Evolutionary conservation across 2,113 vertebrate species (phyloP).

Genomic region (Vulpes lagopus): DNA sequence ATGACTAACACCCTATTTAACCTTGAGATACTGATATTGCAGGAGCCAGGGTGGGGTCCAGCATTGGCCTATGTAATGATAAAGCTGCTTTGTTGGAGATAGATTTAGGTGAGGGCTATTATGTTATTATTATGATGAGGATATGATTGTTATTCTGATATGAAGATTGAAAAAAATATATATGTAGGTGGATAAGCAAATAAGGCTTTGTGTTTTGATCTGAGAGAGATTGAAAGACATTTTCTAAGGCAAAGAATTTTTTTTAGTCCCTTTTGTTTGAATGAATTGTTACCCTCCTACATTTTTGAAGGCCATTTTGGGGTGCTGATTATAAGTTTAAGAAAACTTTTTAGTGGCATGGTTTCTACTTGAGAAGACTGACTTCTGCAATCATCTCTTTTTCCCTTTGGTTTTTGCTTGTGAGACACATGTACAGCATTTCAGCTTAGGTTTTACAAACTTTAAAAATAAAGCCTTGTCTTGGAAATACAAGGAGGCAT

Average conservation of each 20-base stretch:
- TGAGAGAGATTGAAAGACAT: conserved; percentile 52
- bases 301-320: conserved; percentile 60
- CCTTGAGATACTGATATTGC: conserved; percentile 48
- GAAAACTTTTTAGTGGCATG: background rate
- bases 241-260: conserved; percentile 64
- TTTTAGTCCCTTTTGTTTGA: conserved; percentile 66
- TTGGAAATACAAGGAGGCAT: background rate
- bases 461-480: background rate
- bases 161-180: conserved; percentile 50
- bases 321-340: conserved; percentile 39
- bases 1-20: conserved; percentile 51
- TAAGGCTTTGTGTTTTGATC: conserved; percentile 61
- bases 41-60: conserved; percentile 12
- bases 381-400: conserved; percentile 17
- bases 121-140: background rate
- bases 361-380: conserved; percentile 37
- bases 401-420: background rate
- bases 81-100: conserved; percentile 6
- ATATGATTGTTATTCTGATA: background rate
- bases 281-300: conserved; percentile 54
- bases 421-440: background rate
- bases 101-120: conserved; percentile 35
- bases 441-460: background rate
- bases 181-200: conserved; percentile 63
- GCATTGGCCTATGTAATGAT: background rate